Base-by-base conservation (phyloP, 2,888 invertebrate genomes). In the Mantis religiosa region DNA sequence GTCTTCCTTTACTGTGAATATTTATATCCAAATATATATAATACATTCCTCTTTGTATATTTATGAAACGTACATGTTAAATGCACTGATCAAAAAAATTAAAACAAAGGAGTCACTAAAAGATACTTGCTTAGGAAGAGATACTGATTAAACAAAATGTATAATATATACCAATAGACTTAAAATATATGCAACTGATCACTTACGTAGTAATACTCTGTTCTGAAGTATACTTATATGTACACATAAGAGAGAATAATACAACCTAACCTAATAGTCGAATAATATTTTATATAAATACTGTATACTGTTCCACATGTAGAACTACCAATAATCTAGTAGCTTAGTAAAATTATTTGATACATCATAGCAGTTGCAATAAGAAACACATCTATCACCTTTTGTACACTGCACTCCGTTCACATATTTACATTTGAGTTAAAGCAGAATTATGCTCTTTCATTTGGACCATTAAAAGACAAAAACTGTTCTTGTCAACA, bases 221-320 rank as follows among this genome's bases (percentile, higher is more conserved):
- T 20, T 86, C 86, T 85, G 81, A 81, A 86, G 86, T 28, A 86
- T 28, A 81, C 47, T 86, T 71, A 82, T 82, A 87, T 87, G n/a
- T 87, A 87, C 87, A 87, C 82, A 82, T 41, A 87, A 27, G 41
- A 87, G 47, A 71, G n/a, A 27, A 82, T 87, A 87, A 30, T 34
- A 34, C 82, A 82, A 87, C 54, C 54, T 71, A 71, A 71, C 54
- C 54, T 71, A 71, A 71, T 71, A 71, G 15, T 14, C 28, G 82
- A 82, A 28, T 87, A 82, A 87, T 87, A 71, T 15, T 87, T 82
- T 87, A 25, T 82, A 87, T 87, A 87, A 87, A 87, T 87, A 87
- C 87, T 87, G 87, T 82, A 87, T 87, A 87, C 87, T 87, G 87
- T 34, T 82, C 41, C 87, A 87, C 82, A 82, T 20, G 81, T 41